Evolutionary conservation across 2,797 vertebrate species (phyloP).

Genomic region (Oreortyx pictus): DNA sequence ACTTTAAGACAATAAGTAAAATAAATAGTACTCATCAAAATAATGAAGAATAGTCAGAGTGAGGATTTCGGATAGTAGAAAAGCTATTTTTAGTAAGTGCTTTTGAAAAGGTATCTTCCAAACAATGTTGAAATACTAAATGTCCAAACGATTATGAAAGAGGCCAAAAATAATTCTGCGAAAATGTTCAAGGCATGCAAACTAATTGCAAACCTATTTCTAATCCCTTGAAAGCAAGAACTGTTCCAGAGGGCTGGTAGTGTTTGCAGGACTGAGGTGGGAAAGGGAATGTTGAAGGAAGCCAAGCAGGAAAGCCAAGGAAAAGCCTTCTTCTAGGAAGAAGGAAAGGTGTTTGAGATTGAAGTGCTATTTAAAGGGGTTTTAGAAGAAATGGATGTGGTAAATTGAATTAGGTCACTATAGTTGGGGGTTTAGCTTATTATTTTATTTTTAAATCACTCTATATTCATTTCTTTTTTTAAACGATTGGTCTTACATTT

Average conservation of each 20-base stretch:
- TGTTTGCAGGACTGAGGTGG: neutral
- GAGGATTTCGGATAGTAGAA: neutral
- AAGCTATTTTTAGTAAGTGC: neutral
- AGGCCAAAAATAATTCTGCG: constrained; percentile 16
- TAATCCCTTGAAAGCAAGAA: neutral
- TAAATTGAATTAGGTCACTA: neutral
- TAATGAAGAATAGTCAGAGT: neutral
- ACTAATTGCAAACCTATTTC: neutral
- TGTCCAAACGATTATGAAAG: neutral
- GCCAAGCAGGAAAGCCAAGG: neutral
- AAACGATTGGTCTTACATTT: neutral
- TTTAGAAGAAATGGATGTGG: neutral
- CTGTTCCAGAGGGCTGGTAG: neutral
- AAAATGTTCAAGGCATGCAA: neutral
- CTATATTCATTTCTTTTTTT: accelerated
- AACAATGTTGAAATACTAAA: neutral
- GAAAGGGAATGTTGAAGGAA: neutral
- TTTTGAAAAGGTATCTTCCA: neutral
- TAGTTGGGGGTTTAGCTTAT: neutral
- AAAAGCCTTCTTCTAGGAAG: neutral
- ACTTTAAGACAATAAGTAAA: neutral
- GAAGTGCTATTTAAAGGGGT: neutral
- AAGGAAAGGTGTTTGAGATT: neutral
- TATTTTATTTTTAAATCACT: neutral
- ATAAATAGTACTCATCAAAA: neutral